Percentiles rank a stretch among this genome's conserved stretches.
phyloP scores from a whole-genome alignment of 2,113 vertebrate genomes.

The Lota lota region DNA sequence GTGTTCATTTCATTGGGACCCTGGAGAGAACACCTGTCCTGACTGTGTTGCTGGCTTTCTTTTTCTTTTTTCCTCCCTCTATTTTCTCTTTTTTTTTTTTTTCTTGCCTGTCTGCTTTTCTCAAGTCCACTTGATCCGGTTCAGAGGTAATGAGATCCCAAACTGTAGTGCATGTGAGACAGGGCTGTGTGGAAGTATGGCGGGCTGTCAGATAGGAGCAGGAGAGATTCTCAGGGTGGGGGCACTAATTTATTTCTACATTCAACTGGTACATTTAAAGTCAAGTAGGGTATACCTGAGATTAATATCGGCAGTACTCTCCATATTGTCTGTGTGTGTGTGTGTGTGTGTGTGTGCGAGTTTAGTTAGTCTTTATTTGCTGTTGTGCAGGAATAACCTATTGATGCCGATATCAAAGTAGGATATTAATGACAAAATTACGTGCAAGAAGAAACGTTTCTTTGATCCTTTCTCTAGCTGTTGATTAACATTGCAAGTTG shows the following conservation, averaged over 20 bases:
- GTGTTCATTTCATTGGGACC: conserved; percentile 63
- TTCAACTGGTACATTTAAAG: not conserved
- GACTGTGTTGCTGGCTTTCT: conserved; percentile 14
- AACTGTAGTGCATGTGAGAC: too few relatives aligned
- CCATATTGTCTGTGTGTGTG: not conserved
- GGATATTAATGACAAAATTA: too few relatives aligned
- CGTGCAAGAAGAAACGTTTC: too few relatives aligned
- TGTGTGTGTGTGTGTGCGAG: not conserved
- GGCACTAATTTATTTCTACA: too few relatives aligned
- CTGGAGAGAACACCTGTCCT: conserved; percentile 64
- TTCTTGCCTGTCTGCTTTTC: not conserved
- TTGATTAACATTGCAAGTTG: too few relatives aligned
- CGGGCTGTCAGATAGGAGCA: too few relatives aligned
- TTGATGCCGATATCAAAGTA: too few relatives aligned
- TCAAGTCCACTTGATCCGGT: not conserved
- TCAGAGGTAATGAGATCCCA: too few relatives aligned
- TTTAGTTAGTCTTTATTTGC: not conserved
- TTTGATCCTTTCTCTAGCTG: too few relatives aligned
- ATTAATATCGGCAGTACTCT: not conserved
- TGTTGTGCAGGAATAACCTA: too few relatives aligned
- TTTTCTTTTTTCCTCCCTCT: not conserved
- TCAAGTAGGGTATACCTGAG: not conserved
- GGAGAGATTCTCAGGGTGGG: too few relatives aligned
- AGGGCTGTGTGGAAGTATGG: not conserved
- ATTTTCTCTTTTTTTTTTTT: not conserved